Percentiles rank a stretch among this genome's conserved stretches.
phyloP scores from a whole-genome alignment of 2,888 invertebrate genomes.

The Sisyra terminalis region DNA sequence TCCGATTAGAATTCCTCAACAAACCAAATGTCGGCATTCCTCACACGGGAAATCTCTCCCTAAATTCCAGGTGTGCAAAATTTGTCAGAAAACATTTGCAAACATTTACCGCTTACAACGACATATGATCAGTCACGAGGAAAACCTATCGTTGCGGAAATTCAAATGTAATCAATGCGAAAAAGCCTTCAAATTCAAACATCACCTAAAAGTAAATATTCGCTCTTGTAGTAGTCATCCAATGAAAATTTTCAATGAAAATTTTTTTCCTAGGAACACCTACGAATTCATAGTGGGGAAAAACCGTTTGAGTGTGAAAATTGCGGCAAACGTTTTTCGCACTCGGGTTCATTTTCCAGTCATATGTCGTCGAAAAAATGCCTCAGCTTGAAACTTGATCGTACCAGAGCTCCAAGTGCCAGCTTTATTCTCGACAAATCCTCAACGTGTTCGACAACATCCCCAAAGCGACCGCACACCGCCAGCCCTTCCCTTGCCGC shows the following conservation, averaged over 20 bases:
- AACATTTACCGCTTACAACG: constrained; percentile 95
- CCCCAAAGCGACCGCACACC: constrained; percentile 8
- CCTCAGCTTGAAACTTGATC: constrained; percentile 33
- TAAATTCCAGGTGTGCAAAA: constrained; percentile 73
- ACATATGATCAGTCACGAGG: constrained; percentile 98
- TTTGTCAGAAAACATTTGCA: constrained; percentile 93
- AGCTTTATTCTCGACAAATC: constrained; percentile 2
- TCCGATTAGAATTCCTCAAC: too few species aligned
- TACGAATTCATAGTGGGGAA: constrained; percentile 98
- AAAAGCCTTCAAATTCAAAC: constrained; percentile 98
- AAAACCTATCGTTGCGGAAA: constrained; percentile 85
- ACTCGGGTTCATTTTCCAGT: constrained; percentile 98
- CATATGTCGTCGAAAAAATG: constrained; percentile 99
- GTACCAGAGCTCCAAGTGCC: constrained; percentile 3
- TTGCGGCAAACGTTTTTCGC: constrained; percentile 97
- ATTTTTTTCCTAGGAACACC: constrained; percentile 60
- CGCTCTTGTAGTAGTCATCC: neutral
- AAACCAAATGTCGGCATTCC: too few species aligned
- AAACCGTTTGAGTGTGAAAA: constrained; percentile 97
- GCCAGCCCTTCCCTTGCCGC: constrained; percentile 21
- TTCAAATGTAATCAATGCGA: constrained; percentile 97
- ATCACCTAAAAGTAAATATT: constrained; percentile 68
- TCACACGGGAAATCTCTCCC: neutral
- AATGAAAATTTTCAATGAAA: neutral
- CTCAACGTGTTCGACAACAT: neutral